These are phyloP conservation scores for Semotilus atromaculatus DNA, from an alignment of 2,797 vertebrate species.

Conservation along the genomic window DNA sequence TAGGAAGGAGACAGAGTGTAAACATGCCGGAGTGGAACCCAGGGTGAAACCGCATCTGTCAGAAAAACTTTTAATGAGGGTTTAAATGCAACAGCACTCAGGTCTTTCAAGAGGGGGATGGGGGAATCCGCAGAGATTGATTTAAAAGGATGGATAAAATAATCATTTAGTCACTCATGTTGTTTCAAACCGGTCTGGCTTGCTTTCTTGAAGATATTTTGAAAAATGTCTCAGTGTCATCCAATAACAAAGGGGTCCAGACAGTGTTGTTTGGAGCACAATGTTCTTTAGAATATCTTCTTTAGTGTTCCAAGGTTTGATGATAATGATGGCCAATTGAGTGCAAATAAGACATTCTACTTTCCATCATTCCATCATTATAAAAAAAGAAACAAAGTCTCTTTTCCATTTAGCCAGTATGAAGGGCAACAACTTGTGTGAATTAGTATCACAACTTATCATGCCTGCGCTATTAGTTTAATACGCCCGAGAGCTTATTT, in stretches of 20 bases:
- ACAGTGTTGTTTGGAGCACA: background rate
- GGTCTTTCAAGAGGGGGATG: constrained; percentile 40
- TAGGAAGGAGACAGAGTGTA: constrained; percentile 59
- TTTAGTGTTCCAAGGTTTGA: background rate
- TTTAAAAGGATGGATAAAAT: constrained; percentile 36
- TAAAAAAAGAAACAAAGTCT: constrained; percentile 53
- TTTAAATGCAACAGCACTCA: constrained; percentile 41
- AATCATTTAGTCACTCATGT: background rate
- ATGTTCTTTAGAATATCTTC: background rate
- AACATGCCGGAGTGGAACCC: constrained; percentile 52
- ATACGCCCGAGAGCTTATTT: constrained; percentile 40
- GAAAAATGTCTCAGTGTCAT: background rate
- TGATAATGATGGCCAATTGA: constrained; percentile 60
- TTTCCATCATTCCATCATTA: constrained; percentile 58
- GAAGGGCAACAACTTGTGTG: constrained; percentile 39
- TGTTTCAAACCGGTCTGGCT: background rate
- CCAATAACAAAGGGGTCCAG: background rate
- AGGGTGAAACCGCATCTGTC: constrained; percentile 52
- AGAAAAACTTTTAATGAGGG: constrained; percentile 58
- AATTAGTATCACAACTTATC: constrained; percentile 47
- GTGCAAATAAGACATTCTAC: constrained; percentile 62
- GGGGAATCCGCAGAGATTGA: constrained; percentile 20
- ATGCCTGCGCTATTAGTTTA: constrained; percentile 62
- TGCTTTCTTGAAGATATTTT: background rate
- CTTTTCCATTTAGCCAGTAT: constrained; percentile 53